Evolutionary conservation across 64 coral and sea anemone genomes (phyloP), one percentile per base, ranked within the genome.

Genomic region (Exaiptasia diaphana): DNA sequence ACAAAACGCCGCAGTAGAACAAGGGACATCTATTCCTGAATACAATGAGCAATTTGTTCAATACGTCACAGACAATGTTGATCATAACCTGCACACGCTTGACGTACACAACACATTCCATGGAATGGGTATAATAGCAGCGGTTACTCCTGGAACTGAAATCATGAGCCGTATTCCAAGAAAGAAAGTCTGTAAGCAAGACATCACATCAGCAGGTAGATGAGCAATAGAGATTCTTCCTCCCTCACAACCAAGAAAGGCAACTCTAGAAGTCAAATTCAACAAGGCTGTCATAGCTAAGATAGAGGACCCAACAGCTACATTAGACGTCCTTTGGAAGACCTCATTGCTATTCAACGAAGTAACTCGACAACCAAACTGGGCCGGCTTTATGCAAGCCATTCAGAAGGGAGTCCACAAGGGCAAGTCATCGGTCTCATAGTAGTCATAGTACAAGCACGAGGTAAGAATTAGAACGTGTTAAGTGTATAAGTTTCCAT

Each of bases 51-150:
- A 83, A 40, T 83, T 83, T 25, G 80, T 83, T 31, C 80, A 83
- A 23, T 83, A 83, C 50, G 48, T n/a, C n/a, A n/a, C n/a, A n/a
- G n/a, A n/a, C n/a, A n/a, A n/a, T 72, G 80, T 83, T 2, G 80
- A 83, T 37, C 80, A 83, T 38, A 71, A 72, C 37, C 15, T 83
- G 30, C 12, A 44, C 6, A 83, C 67, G 9, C 30, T 83, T 8
- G 80, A 83, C 24, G 80, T 63, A 24, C 41, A 83, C 4, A 41
- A 82, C n/a, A 70, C 79, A 0, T 82, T 82, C 43, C 79, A 69
- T n/a, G n/a, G n/a, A n/a, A n/a, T n/a, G n/a, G n/a, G n/a, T n/a
- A n/a, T n/a, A n/a, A n/a, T n/a, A n/a, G 64, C 64, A 30, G 14
- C 56, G 15, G 77, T 81, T 21, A 81, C 76, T 10, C 77, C 77